Evolutionary conservation across 2,113 vertebrate genomes (phyloP), one percentile per base, ranked within the genome.

Genomic region (Phalacrocorax carbo): DNA sequence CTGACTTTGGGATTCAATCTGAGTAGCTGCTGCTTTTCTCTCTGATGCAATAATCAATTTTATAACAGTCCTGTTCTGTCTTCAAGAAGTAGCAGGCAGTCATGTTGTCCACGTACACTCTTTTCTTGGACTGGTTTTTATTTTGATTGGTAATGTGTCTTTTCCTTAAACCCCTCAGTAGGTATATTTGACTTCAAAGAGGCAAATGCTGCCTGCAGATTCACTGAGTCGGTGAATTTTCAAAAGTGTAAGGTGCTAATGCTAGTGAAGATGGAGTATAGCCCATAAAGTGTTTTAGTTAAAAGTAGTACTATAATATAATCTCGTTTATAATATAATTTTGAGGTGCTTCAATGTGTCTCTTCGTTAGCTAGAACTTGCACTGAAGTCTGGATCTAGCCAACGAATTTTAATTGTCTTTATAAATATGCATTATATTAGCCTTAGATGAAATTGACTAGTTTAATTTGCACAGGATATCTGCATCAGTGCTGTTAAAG

Each of bases 401-500:
- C 48, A 71, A 25, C 79, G 57, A n/a, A 68, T 87, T 91, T 75
- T 65, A 57, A 13, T 86, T 80, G 64, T 26, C 23, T 71, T 90
- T 69, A 1, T 61, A 66, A 79, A 20, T 52, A 23, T 85, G 26
- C 17, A 57, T 68, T 90, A 11, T 66, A 34, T 58, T 55, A 71
- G 29, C 40, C 40, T 61, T 75, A 71, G 64, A 60, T 23, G 11
- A 90, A 73, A 46, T 68, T 90, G 81, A 49, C 54, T 72, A 46
- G 11, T 83, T 94, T 81, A 48, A 73, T 94, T 96, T 93, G 58
- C 49, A 34, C 82, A 99, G 99, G 99, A 99, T 73, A 97, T 99
- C 40, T 99, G 99, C 62, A 98, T 99, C 94, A 96, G 98, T 58
- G 99, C 99, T 2, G 97, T 98, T 70, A 99, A 99, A 94, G 98